Conservation (phyloP, 1,140 invertebrate genomes). For the Vanessa atalanta region DNA sequence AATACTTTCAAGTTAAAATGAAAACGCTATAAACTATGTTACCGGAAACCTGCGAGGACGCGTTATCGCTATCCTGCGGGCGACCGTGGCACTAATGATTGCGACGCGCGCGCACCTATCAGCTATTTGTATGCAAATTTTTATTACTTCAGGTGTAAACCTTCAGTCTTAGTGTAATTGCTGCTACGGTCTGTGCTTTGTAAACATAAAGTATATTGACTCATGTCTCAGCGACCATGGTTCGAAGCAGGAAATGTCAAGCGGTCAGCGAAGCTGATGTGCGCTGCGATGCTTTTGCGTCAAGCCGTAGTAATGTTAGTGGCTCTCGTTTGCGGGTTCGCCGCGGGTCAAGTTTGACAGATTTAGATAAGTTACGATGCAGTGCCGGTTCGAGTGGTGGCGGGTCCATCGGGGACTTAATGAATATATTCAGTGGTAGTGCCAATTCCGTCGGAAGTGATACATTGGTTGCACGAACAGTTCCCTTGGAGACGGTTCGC, state of each 20-base stretch:
- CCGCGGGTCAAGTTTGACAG: slow-evolving; percentile 86
- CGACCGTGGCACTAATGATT: slow-evolving; percentile 75
- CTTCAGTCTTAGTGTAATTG: slow-evolving; percentile 54
- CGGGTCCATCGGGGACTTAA: slow-evolving; percentile 88
- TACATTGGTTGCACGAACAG: slow-evolving; percentile 84
- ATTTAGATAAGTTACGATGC: slow-evolving; percentile 83
- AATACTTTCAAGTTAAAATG: slow-evolving; percentile 41
- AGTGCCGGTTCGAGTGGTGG: slow-evolving; percentile 81
- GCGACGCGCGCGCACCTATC: slow-evolving; percentile 61
- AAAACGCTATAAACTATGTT: slow-evolving; percentile 56
- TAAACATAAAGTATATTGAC: not conserved
- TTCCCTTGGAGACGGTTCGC: slow-evolving; percentile 86
- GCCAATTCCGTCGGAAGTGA: slow-evolving; percentile 85
- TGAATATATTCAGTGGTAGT: slow-evolving; percentile 88
- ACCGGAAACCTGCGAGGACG: slow-evolving; percentile 67
- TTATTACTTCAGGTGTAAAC: slow-evolving; percentile 59
- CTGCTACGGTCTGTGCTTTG: slow-evolving; percentile 42
- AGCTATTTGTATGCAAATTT: slow-evolving; percentile 74
- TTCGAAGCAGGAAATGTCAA: slow-evolving; percentile 64
- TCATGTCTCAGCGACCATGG: slow-evolving; percentile 54
- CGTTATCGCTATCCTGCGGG: slow-evolving; percentile 75
- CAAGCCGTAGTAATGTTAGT: slow-evolving; percentile 46
- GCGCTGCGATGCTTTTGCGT: slow-evolving; percentile 55
- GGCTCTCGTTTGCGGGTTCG: slow-evolving; percentile 81
- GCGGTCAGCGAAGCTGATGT: slow-evolving; percentile 74